Percentiles rank a stretch among this genome's conserved stretches.
phyloP scores from a whole-genome alignment of 2,888 invertebrate genomes.

The Timema cristinae region DNA sequence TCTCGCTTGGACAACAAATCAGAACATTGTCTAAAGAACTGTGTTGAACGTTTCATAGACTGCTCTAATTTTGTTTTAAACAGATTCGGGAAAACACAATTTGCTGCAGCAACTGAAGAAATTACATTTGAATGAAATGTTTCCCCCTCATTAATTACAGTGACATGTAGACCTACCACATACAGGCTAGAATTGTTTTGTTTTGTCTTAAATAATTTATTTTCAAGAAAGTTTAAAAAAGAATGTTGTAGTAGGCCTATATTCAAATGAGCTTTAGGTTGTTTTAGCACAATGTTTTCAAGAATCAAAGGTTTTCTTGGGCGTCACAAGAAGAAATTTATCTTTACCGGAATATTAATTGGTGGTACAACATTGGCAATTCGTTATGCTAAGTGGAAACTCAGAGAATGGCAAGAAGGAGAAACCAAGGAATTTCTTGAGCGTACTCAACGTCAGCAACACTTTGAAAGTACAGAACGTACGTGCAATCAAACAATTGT shows the following conservation, averaged over 20 bases:
- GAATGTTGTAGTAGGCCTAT: too few relatives aligned
- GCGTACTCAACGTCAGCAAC: slow-evolving; percentile 74
- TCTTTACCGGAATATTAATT: slow-evolving; percentile 70
- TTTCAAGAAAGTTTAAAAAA: slow-evolving; percentile 6
- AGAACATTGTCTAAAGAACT: slow-evolving; percentile 63
- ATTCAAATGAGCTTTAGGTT: neutral
- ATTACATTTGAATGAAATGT: slow-evolving; percentile 18
- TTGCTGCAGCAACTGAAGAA: slow-evolving; percentile 24
- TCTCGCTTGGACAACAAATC: slow-evolving; percentile 58
- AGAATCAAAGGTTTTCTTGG: slow-evolving; percentile 70
- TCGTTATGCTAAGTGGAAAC: slow-evolving; percentile 70
- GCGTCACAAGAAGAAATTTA: slow-evolving; percentile 79
- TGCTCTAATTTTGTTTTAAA: slow-evolving; percentile 64
- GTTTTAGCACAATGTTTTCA: slow-evolving; percentile 59
- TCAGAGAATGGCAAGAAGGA: slow-evolving; percentile 79
- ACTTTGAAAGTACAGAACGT: slow-evolving; percentile 85
- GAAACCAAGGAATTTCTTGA: slow-evolving; percentile 79
- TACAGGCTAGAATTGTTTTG: neutral
- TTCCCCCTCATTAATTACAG: slow-evolving; percentile 1
- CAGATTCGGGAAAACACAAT: slow-evolving; percentile 54
- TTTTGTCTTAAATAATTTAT: neutral
- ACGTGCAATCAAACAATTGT: slow-evolving; percentile 84
- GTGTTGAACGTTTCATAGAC: slow-evolving; percentile 69
- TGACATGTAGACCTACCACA: neutral
- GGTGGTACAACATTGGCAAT: slow-evolving; percentile 70